These are phyloP conservation scores for Cepaea hortensis DNA, from an alignment of 2,888 invertebrate genomes.

Conservation along the genomic window DNA sequence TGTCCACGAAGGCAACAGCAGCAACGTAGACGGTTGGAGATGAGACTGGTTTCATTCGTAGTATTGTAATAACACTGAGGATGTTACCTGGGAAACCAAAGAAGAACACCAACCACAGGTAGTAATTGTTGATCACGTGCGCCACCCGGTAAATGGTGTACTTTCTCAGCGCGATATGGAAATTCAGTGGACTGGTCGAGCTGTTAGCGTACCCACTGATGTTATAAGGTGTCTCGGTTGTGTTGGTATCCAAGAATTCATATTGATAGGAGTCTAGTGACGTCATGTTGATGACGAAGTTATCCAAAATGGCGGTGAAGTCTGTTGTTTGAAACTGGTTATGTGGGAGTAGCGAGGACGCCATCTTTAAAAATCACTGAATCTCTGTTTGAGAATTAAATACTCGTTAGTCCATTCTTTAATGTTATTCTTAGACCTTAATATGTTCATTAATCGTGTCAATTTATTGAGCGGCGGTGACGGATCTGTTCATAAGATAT, in stretches of 20 bases:
- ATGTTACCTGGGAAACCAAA: slow-evolving; percentile 66
- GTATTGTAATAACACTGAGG: slow-evolving; percentile 60
- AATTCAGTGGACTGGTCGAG: background rate
- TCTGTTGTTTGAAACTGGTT: background rate
- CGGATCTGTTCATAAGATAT: too few species aligned
- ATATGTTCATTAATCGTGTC: too few species aligned
- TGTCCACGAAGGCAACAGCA: slow-evolving; percentile 65
- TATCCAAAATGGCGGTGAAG: background rate
- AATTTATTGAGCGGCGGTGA: too few species aligned
- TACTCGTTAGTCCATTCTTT: too few species aligned
- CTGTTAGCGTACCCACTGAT: background rate
- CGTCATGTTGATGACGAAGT: background rate
- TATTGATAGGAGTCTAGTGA: background rate
- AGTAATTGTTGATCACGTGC: slow-evolving; percentile 61
- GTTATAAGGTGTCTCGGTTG: background rate
- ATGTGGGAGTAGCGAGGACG: background rate
- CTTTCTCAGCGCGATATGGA: slow-evolving; percentile 28
- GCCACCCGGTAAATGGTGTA: slow-evolving; percentile 55
- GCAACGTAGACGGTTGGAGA: slow-evolving; percentile 64
- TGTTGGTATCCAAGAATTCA: background rate
- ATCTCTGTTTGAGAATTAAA: too few species aligned
- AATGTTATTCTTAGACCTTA: too few species aligned
- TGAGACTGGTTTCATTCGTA: slow-evolving; percentile 61
- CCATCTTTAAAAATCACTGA: background rate
- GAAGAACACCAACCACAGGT: slow-evolving; percentile 60